phyloP scores from a whole-genome alignment of 92 coral and sea anemone species.

The Parazoanthus atlanticus region DNA sequence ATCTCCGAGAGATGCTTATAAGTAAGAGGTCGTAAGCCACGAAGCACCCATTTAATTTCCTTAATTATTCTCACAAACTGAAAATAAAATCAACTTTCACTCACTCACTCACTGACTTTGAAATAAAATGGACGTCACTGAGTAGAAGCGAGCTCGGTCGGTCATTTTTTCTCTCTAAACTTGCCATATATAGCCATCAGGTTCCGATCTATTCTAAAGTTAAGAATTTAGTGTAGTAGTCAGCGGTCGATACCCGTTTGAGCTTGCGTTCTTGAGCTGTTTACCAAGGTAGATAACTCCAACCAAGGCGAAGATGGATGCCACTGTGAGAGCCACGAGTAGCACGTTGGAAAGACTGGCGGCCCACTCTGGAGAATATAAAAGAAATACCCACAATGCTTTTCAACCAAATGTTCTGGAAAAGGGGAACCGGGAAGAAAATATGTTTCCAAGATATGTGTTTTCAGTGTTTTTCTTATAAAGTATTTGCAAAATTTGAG shows the following conservation, averaged over 20 bases:
- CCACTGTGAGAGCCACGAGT: conserved; percentile 80
- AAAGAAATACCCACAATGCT: not conserved
- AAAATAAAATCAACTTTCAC: not conserved
- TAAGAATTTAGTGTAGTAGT: conserved; percentile 19
- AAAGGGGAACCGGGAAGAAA: too few relatives aligned
- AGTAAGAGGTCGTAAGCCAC: not conserved
- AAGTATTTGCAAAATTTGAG: too few relatives aligned
- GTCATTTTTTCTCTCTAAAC: not conserved
- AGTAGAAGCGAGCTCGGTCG: not conserved
- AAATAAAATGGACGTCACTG: not conserved
- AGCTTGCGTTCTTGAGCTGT: conserved; percentile 28
- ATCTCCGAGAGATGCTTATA: too few relatives aligned
- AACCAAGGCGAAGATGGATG: conserved; percentile 72
- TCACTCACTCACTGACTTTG: not conserved
- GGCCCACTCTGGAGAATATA: conserved; percentile 46
- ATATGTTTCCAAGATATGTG: too few relatives aligned
- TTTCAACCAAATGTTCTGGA: not conserved
- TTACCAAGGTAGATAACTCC: conserved; percentile 77
- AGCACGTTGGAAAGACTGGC: conserved; percentile 48
- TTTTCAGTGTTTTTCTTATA: too few relatives aligned
- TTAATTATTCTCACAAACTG: not conserved
- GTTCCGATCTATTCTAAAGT: not conserved
- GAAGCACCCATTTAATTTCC: too few relatives aligned
- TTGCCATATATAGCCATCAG: not conserved
- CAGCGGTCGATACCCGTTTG: conserved; percentile 43